Percentiles rank a stretch among this genome's conserved stretches.
Evolutionary conservation across 2,888 invertebrate species (phyloP).

Genomic region (Slavum lentiscoides): DNA sequence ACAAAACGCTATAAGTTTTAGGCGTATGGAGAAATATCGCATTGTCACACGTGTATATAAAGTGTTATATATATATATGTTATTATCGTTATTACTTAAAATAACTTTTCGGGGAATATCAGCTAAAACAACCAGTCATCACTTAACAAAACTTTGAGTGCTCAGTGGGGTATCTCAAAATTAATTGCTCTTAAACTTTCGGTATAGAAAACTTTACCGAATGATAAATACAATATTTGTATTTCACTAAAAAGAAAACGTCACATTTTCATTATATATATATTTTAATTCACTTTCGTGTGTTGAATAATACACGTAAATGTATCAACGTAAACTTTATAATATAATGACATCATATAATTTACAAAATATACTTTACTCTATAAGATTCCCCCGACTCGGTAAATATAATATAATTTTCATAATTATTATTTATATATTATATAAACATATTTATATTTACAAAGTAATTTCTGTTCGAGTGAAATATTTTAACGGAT

Average conservation of each 20-base stretch:
- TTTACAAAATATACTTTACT: no score
- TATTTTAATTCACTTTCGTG: neutral
- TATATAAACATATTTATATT: no score
- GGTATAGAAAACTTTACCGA: constrained; percentile 7
- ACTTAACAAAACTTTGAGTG: constrained; percentile 31
- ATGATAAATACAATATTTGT: constrained; percentile 23
- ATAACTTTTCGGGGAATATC: constrained; percentile 17
- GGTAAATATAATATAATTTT: no score
- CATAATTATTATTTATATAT: no score
- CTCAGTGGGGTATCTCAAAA: constrained; percentile 14
- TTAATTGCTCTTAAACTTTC: constrained; percentile 27
- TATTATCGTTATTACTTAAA: constrained; percentile 21
- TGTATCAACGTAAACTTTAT: no score
- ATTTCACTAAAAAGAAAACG: neutral
- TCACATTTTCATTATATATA: neutral
- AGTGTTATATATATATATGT: no score
- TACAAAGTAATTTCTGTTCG: no score
- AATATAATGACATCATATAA: no score
- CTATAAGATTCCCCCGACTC: no score
- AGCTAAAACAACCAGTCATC: constrained; percentile 26
- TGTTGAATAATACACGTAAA: no score
- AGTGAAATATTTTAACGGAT: no score
- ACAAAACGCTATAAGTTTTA: constrained; percentile 16
- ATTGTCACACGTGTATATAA: neutral
- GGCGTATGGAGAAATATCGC: constrained; percentile 17